These are phyloP conservation scores for Clarias macrocephalus DNA, from an alignment of 2,113 vertebrate species.

Conservation along the genomic window DNA sequence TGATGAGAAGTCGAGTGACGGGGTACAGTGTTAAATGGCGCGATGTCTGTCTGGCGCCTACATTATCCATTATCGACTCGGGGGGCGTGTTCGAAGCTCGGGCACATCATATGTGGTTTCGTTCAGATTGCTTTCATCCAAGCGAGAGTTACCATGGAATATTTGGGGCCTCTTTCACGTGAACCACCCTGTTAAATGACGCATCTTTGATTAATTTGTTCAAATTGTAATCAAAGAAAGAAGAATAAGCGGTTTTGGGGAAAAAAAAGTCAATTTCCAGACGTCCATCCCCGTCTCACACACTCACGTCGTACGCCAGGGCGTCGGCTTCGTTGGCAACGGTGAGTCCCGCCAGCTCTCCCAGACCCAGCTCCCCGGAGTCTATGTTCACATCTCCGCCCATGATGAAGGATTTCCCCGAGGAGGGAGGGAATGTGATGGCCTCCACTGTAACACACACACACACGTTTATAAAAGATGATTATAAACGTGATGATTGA, in stretches of 20 bases:
- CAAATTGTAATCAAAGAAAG: too few species aligned
- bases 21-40: too few species aligned
- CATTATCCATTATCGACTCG: too few species aligned
- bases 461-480: conserved; percentile 8
- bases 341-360: conserved; percentile 94
- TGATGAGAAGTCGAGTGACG: too few species aligned
- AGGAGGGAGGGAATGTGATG: conserved; percentile 91
- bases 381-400: conserved; percentile 90
- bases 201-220: too few species aligned
- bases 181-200: too few species aligned
- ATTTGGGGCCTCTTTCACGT: too few species aligned
- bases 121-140: too few species aligned
- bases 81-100: too few species aligned
- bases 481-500: not conserved
- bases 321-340: conserved; percentile 97
- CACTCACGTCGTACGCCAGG: conserved; percentile 91
- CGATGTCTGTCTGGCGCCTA: too few species aligned
- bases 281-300: not conserved
- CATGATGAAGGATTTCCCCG: conserved; percentile 96
- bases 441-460: conserved; percentile 82
- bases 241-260: not conserved
- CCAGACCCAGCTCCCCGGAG: conserved; percentile 87
- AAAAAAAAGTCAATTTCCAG: not conserved
- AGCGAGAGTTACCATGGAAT: too few species aligned
- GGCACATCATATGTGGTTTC: too few species aligned